Base-by-base conservation (phyloP, 64 coral and sea anemone genomes). In the Montipora efflorescens region DNA sequence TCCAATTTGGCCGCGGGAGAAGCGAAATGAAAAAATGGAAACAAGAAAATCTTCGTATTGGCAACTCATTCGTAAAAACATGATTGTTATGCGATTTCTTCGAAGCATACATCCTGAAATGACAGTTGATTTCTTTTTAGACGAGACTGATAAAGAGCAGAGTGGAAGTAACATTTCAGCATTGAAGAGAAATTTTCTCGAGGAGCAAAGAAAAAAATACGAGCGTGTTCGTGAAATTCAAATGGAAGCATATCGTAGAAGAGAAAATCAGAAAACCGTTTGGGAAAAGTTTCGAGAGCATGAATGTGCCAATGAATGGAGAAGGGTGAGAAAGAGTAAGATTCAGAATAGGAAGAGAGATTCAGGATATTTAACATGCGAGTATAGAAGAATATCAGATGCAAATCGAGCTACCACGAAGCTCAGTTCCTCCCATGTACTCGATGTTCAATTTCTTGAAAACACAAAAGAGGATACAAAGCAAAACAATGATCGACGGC, bases 41-140 rank as follows among this genome's bases (percentile, higher is more conserved):
- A 64, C 82, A 3, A 14, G 82, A 23, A 71, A 67, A 47, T 6
- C 66, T 49, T n/a, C 64, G 1, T 72, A 70, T 67, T 68, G 82
- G 82, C 28, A 45, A 5, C 66, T 70, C 46, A 47, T 72, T 15
- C 62, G 82, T 12, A 71, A 86, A 22, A 70, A 72, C 28, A 72
- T 86, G 82, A 86, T 86, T 7, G 18, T 86, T 19, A 18, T 86
- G 18, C 67, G 11, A 12, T 86, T 86, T 72, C 82, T 86, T 21
- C 82, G 48, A 72, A 86, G 82, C 18, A 48, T 86, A 48, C 47
- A 72, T 50, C 62, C 82, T 18, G 10, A 16, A 4, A 48, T 86
- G 2, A 70, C 46, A 21, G 82, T 18, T 8, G 82, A 51, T 23
- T 86, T 86, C 14, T 19, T 71, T n/a, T 51, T 36, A 47, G 16